Percentiles rank a stretch among this genome's conserved stretches.
Conservation (phyloP, 1,140 invertebrate genomes). For the Adoxophyes honmai region DNA sequence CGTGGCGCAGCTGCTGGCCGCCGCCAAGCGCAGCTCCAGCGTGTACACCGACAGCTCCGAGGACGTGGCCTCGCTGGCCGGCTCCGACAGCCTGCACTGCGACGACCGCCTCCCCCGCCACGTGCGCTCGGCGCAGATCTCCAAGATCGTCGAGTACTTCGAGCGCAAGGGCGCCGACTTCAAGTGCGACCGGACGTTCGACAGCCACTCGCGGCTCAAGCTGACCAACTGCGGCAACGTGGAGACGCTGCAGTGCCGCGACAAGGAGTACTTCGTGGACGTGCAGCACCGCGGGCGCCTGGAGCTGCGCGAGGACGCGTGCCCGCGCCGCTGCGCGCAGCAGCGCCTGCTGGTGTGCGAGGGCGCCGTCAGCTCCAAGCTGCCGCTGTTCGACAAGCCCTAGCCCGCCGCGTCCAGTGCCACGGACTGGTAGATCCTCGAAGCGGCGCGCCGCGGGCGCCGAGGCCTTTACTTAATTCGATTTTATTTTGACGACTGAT, state of each 20-base stretch:
- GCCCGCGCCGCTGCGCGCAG: constrained; percentile 48
- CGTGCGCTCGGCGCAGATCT: constrained; percentile 83
- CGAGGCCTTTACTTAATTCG: not conserved
- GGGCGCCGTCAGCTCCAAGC: constrained; percentile 89
- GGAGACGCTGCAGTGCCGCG: constrained; percentile 27
- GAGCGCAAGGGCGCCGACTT: constrained; percentile 82
- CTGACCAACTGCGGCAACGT: constrained; percentile 27
- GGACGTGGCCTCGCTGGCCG: constrained; percentile 88
- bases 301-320: constrained; percentile 29
- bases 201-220: constrained; percentile 25
- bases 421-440: no score
- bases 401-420: no score
- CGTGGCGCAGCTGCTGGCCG: constrained; percentile 51
- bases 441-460: not conserved
- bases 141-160: constrained; percentile 92
- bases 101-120: constrained; percentile 79
- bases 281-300: constrained; percentile 44
- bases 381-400: constrained; percentile 92
- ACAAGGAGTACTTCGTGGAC: constrained; percentile 45
- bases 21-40: constrained; percentile 87
- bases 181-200: constrained; percentile 46
- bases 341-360: constrained; percentile 86
- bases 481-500: constrained; percentile 15
- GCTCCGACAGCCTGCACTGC: constrained; percentile 84
- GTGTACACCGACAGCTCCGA: constrained; percentile 92